These are phyloP conservation scores for Caracal caracal DNA, from an alignment of 2,113 vertebrate species.

Conservation along the genomic window DNA sequence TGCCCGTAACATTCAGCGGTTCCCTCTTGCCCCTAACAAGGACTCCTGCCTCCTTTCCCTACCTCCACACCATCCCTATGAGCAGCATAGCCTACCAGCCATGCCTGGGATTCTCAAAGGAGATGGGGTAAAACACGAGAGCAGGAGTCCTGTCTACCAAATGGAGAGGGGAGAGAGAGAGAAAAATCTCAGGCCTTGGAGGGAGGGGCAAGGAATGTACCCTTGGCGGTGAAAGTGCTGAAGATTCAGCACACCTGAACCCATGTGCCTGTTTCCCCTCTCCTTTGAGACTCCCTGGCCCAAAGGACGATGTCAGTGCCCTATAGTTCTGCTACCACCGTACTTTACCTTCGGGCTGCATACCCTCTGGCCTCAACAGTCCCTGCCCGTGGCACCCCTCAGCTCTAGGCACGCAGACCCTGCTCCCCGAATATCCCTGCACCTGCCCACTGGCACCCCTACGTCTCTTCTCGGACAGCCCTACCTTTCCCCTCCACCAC, in stretches of 20 bases:
- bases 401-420: background rate
- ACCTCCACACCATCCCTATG: background rate
- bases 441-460: background rate
- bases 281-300: background rate
- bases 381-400: background rate
- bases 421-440: background rate
- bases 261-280: fast-evolving
- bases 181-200: background rate
- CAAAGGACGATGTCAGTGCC: background rate
- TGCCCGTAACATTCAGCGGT: background rate
- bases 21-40: background rate
- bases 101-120: background rate
- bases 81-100: background rate
- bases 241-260: background rate
- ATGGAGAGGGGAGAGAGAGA: background rate
- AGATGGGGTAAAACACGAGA: background rate
- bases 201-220: background rate
- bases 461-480: background rate
- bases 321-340: background rate
- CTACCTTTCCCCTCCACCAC: background rate
- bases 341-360: background rate
- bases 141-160: background rate
- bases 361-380: fast-evolving
- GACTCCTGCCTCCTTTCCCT: background rate
- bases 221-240: background rate